phyloP scores from a whole-genome alignment of 2,797 vertebrate genomes.

The Knipowitschia caucasica region DNA sequence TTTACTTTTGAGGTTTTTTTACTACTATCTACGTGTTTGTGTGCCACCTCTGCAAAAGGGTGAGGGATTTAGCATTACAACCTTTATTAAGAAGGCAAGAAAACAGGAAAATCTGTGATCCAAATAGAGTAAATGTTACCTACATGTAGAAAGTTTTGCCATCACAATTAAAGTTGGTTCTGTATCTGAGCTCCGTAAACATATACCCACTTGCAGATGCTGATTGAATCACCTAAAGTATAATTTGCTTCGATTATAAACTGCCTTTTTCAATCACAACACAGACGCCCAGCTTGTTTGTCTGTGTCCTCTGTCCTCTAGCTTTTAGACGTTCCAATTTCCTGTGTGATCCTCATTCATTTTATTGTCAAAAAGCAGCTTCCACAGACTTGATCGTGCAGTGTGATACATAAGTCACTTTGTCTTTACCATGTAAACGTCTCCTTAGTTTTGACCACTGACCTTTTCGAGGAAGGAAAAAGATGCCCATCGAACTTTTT shows the following conservation, averaged over 20 bases:
- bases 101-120: not conserved
- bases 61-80: too few relatives aligned
- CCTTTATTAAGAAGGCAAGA: too few relatives aligned
- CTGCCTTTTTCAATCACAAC: not conserved
- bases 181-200: not conserved
- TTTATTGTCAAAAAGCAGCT: conserved; percentile 76
- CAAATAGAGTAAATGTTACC: not conserved
- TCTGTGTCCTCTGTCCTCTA: conserved; percentile 41
- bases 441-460: conserved; percentile 73
- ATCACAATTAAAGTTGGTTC: not conserved
- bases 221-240: conserved; percentile 1
- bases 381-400: conserved; percentile 61
- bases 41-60: too few relatives aligned
- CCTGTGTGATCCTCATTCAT: conserved; percentile 61
- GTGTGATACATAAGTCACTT: conserved; percentile 76
- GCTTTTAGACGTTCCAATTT: conserved; percentile 64
- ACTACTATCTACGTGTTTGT: too few relatives aligned
- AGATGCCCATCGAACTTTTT: conserved; percentile 37
- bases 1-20: too few relatives aligned
- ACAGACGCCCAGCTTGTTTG: conserved; percentile 26
- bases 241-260: not conserved
- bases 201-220: not conserved
- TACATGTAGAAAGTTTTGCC: not conserved
- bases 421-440: conserved; percentile 73
- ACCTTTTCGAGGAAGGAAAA: conserved; percentile 71